A percentile compares a stretch with the other conserved stretches of the same genome.
phyloP scores from a whole-genome alignment of 2,888 invertebrate species.

The Pocota personata region DNA sequence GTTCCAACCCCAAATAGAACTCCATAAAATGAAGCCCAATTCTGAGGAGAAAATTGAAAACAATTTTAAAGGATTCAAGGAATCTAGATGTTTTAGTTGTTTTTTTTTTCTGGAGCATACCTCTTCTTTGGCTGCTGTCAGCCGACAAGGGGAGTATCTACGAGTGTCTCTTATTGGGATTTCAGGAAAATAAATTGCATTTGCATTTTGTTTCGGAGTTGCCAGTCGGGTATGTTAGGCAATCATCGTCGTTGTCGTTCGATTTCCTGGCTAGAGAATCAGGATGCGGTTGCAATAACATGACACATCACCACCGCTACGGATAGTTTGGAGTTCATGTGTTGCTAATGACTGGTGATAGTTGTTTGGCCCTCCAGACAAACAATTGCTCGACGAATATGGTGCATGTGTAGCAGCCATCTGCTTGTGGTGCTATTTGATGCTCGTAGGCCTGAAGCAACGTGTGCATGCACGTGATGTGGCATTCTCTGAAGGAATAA shows the following conservation, averaged over 20 bases:
- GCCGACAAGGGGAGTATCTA: not conserved
- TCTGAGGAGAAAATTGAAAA: constrained; percentile 25
- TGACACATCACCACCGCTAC: not conserved
- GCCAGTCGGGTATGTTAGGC: not conserved
- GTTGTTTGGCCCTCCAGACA: not conserved
- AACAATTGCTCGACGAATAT: not conserved
- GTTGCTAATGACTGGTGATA: constrained; percentile 19
- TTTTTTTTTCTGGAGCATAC: not conserved
- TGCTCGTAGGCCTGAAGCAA: not conserved
- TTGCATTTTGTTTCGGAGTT: constrained; percentile 19
- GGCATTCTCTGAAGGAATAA: not conserved
- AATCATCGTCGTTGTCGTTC: constrained; percentile 4
- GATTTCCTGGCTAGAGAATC: not conserved
- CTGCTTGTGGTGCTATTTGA: not conserved
- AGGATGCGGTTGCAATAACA: not conserved
- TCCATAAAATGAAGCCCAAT: not conserved
- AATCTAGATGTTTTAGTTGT: not conserved
- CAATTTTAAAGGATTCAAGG: constrained; percentile 22
- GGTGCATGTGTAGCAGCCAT: not conserved
- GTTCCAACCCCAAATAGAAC: not conserved
- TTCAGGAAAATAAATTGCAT: constrained; percentile 11
- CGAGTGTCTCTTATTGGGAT: not conserved
- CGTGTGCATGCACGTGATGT: not conserved
- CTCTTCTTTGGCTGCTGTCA: not conserved
- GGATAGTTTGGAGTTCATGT: not conserved